Evolutionary conservation across 2,113 vertebrate genomes (phyloP), one percentile per base, ranked within the genome.

Genomic region (Lipotes vexillifer): DNA sequence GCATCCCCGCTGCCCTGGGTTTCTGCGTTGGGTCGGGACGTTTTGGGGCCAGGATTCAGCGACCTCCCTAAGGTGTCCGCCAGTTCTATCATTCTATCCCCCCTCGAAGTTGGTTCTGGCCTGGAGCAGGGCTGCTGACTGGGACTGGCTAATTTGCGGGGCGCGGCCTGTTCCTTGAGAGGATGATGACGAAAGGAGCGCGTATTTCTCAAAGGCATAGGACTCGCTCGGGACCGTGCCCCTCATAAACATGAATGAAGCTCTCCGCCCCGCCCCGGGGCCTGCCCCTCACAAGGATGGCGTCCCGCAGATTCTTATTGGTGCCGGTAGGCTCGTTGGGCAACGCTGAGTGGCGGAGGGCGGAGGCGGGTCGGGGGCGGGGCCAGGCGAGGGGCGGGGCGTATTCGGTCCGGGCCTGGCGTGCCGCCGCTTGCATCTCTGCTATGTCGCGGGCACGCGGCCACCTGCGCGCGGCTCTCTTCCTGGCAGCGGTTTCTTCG

Each of bases 401-500:
- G 2, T 46, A 36, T 29, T 41, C 68, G 0, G 65, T 14, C 18
- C 25, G 0, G 84, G 88, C 91, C 55, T 21, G 96, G 97, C 66
- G 41, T 78, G 96, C 78, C 0, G 21, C 14, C 3, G 20, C 3
- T 0, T 0, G 23, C 5, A 4, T 9, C 1, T 31, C 6, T 75
- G 80, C 66, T 90, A 98, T 96, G 90, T 93, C 89, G 52, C 44
- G 75, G 81, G 77, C 90, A 9, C 41, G 93, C 29, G 31, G 89
- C 52, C 92, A 69, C n/a, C 36, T 97, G 88, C 94, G 94, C 69
- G 77, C 78, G 6, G 95, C 94, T 55, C 68, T 97, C 36, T 95
- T 90, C 69, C 88, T 95, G 71, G 93, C 96, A 38, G 29, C 82
- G 1, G 44, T 27, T 41, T 78, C 91, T 18, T 8, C 63, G 33